phyloP scores from a whole-genome alignment of 64 coral and sea anemone species.

The Stylophora pistillata region DNA sequence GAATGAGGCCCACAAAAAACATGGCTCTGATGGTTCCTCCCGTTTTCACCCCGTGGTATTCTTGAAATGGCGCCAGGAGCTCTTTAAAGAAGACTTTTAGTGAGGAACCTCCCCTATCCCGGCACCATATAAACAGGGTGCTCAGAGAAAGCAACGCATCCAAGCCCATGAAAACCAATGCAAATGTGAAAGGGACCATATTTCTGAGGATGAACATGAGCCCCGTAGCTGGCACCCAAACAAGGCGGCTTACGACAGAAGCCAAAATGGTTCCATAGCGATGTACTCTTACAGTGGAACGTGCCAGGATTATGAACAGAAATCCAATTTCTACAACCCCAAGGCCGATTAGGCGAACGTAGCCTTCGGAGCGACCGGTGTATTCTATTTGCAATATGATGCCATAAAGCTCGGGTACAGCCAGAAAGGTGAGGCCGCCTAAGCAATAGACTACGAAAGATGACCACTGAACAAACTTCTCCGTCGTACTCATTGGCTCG shows the following conservation, averaged over 20 bases:
- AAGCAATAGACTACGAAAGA: slow-evolving; percentile 13
- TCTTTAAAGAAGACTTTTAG: slow-evolving; percentile 14
- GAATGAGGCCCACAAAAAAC: slow-evolving; percentile 31
- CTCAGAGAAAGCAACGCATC: slow-evolving; percentile 5
- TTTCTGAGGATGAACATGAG: slow-evolving; percentile 26
- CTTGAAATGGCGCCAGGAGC: not conserved
- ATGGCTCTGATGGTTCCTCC: slow-evolving; percentile 3
- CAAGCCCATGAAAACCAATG: slow-evolving; percentile 28
- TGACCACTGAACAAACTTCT: slow-evolving; percentile 17
- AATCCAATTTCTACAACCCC: slow-evolving; percentile 42
- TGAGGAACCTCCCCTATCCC: not conserved
- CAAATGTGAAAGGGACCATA: slow-evolving; percentile 36
- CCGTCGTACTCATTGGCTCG: slow-evolving; percentile 1
- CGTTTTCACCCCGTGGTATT: not conserved
- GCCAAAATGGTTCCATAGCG: slow-evolving; percentile 52
- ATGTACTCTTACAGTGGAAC: not conserved
- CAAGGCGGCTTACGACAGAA: slow-evolving; percentile 1
- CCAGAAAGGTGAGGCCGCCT: slow-evolving; percentile 47
- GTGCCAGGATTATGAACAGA: slow-evolving; percentile 37
- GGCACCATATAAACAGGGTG: slow-evolving; percentile 31
- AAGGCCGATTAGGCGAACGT: slow-evolving; percentile 37
- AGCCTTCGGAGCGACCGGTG: slow-evolving; percentile 16
- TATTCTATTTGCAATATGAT: slow-evolving; percentile 26
- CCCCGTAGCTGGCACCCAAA: slow-evolving; percentile 22
- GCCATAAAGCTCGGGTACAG: slow-evolving; percentile 1